phyloP scores from a whole-genome alignment of 2,113 vertebrate genomes.

The Chiloscyllium plagiosum region DNA sequence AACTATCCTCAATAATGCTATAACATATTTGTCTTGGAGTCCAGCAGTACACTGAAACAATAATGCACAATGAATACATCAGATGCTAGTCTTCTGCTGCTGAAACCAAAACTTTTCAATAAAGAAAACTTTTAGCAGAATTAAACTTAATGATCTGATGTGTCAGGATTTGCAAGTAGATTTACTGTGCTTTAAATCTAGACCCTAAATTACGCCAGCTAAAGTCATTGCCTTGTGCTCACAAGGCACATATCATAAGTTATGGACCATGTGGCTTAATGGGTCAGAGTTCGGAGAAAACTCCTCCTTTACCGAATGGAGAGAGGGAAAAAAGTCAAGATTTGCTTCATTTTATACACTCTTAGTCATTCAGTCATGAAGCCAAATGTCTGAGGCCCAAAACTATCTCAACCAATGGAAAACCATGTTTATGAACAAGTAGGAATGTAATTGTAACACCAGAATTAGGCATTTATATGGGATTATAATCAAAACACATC shows the following conservation, averaged over 20 bases:
- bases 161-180: background rate
- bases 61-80: background rate
- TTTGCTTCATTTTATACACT: background rate
- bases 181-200: background rate
- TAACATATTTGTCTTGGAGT: background rate
- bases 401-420: background rate
- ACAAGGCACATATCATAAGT: background rate
- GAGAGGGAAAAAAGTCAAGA: background rate
- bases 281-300: background rate
- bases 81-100: background rate
- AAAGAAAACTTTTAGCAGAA: background rate
- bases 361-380: background rate
- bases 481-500: background rate
- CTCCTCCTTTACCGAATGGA: background rate
- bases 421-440: background rate
- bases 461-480: background rate
- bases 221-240: background rate
- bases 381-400: background rate
- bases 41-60: background rate
- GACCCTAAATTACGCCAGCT: background rate
- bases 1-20: background rate
- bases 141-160: slow-evolving; percentile 4
- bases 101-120: background rate
- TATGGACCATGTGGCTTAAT: background rate
- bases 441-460: background rate